phyloP scores from a whole-genome alignment of 2,113 vertebrate species.

The Microtus montanus region DNA sequence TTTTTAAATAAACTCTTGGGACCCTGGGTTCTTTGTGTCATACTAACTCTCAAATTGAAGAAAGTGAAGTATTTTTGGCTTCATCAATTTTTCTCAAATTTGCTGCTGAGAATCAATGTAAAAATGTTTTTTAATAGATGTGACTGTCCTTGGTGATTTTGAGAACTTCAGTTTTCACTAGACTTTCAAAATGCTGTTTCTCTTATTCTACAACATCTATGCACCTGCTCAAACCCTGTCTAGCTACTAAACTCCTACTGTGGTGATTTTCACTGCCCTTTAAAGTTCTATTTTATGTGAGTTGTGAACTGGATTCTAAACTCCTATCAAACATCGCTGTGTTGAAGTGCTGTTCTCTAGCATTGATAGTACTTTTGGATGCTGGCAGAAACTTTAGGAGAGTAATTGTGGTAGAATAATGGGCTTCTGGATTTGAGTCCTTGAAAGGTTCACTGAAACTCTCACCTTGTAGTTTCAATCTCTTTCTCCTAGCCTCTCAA shows the following conservation, averaged over 20 bases:
- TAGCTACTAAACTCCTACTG: background rate
- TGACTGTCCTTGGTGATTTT: background rate
- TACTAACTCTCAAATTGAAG: background rate
- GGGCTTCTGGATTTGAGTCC: too few relatives aligned
- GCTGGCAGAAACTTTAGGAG: too few relatives aligned
- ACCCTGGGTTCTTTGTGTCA: background rate
- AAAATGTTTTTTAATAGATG: background rate
- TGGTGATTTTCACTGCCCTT: background rate
- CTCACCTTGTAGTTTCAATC: background rate
- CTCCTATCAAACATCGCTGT: background rate
- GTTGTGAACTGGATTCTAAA: background rate
- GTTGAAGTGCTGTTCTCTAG: background rate
- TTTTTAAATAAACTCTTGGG: background rate
- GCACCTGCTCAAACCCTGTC: background rate
- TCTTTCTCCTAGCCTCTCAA: rapidly evolving
- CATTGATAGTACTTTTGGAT: background rate
- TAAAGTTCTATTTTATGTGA: background rate
- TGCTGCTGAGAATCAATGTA: background rate
- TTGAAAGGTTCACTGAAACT: background rate
- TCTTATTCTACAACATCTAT: background rate
- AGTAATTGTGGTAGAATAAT: too few relatives aligned
- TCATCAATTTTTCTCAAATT: background rate
- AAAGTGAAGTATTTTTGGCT: background rate
- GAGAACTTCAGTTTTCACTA: background rate
- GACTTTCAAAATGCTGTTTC: background rate